phyloP scores from a whole-genome alignment of 2,888 invertebrate genomes.

The Augochlorella aurata region DNA sequence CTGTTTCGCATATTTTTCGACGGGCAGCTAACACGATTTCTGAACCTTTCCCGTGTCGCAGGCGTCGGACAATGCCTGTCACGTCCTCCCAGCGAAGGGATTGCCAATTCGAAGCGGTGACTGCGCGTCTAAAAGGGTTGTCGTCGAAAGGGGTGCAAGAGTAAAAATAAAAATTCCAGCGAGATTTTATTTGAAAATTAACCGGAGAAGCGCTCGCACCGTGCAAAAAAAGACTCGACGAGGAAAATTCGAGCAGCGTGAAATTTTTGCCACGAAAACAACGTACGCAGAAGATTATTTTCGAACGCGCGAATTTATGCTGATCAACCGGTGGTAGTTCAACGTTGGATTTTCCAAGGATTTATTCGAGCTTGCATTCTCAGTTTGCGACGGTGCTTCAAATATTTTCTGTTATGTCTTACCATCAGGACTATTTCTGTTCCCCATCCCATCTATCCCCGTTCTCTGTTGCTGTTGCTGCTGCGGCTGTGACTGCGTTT shows the following conservation, averaged over 20 bases:
- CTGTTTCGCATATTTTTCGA: not conserved
- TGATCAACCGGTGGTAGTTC: not conserved
- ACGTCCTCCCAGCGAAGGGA: not conserved
- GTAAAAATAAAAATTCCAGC: no score
- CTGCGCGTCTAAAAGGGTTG: no score
- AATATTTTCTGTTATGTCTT: constrained; percentile 1
- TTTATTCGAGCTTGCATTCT: not conserved
- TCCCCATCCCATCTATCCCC: constrained; percentile 4
- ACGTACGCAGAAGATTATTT: not conserved
- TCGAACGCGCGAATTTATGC: not conserved
- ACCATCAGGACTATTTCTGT: not conserved
- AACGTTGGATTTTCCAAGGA: not conserved
- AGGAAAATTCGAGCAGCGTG: no score
- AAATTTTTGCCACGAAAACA: no score
- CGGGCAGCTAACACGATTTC: not conserved
- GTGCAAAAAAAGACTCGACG: no score
- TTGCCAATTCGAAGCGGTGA: no score
- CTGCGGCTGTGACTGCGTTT: constrained; percentile 44
- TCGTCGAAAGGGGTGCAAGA: no score
- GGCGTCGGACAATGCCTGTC: not conserved
- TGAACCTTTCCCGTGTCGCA: not conserved
- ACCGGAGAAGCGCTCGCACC: no score
- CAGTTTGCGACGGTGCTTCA: not conserved
- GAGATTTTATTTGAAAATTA: no score
- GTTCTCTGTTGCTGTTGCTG: constrained; percentile 32